phyloP scores from a whole-genome alignment of 2,797 vertebrate species.

The Xiphorhynchus erythropygius region DNA sequence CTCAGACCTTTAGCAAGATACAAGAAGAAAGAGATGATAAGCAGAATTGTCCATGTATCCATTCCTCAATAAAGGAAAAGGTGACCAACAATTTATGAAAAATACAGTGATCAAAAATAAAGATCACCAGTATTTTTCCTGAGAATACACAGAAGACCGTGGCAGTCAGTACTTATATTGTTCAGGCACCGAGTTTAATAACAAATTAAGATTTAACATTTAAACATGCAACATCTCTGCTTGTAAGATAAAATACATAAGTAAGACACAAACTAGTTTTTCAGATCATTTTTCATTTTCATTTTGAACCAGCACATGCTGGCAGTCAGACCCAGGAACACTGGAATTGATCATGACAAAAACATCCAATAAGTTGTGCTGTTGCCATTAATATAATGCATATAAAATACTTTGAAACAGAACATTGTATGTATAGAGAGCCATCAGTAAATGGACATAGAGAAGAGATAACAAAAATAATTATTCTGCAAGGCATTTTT shows the following conservation, averaged over 20 bases:
- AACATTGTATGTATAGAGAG: neutral
- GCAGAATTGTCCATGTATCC: neutral
- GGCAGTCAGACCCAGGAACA: neutral
- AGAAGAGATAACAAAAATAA: neutral
- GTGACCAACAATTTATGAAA: neutral
- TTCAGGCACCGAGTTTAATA: neutral
- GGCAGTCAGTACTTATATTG: neutral
- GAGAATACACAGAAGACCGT: rapidly evolving
- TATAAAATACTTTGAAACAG: rapidly evolving
- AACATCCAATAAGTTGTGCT: neutral
- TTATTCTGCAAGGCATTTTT: neutral
- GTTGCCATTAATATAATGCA: neutral
- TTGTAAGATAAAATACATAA: rapidly evolving
- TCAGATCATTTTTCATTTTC: neutral
- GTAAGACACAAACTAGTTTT: neutral
- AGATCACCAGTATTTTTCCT: neutral
- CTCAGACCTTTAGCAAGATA: neutral
- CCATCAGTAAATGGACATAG: rapidly evolving
- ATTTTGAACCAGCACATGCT: neutral
- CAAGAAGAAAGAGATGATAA: neutral
- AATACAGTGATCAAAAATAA: neutral
- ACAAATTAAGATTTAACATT: neutral
- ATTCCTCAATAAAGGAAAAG: neutral
- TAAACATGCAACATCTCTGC: rapidly evolving
- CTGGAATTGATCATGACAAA: neutral